Evolutionary conservation across 2,797 vertebrate species (phyloP), one percentile per base, ranked within the genome.

Genomic region (Fistularia tabacaria): DNA sequence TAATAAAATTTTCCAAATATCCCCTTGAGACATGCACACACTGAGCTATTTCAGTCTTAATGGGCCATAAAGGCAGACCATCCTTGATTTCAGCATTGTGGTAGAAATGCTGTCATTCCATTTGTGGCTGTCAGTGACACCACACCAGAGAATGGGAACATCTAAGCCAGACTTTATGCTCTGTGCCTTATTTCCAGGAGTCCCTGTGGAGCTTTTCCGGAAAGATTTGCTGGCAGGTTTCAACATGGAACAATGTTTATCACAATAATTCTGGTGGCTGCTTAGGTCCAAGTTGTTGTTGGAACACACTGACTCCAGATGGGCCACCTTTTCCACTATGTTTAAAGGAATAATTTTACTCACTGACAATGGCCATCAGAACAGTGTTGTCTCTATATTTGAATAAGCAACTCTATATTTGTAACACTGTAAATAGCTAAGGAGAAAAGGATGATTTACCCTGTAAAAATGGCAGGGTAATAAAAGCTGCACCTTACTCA

Each of bases 241-340:
- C 61, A 59, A 65, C 52, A 74, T 66, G 66, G 74, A 83, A 79
- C 62, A 79, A 72, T 75, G 67, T 73, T 72, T 79, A 57, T 6
- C 11, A 12, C 43, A 45, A 45, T 11, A 46, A 14, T 14, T 56
- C 37, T 15, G n/a, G 57, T 73, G 69, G 60, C 65, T 57, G 66
- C 62, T 53, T 56, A 51, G 63, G 65, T 83, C 70, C 66, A 61
- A 81, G 82, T 77, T 67, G 59, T 76, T 77, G 50, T 69, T 73
- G 72, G 76, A 73, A 73, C 71, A 51, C 45, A 0, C 46, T 46
- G 45, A 56, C 60, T 85, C 78, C 80, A 86, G 79, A 80, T 84
- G 77, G 72, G 69, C 73, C 64, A 70, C 66, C 67, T 76, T 73
- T 57, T 57, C 66, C 57, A 39, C 46, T 59, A 41, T 64, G 43